Percentiles rank a stretch among this genome's conserved stretches.
phyloP scores from a whole-genome alignment of 2,113 vertebrate species.

The Meleagris gallopavo region DNA sequence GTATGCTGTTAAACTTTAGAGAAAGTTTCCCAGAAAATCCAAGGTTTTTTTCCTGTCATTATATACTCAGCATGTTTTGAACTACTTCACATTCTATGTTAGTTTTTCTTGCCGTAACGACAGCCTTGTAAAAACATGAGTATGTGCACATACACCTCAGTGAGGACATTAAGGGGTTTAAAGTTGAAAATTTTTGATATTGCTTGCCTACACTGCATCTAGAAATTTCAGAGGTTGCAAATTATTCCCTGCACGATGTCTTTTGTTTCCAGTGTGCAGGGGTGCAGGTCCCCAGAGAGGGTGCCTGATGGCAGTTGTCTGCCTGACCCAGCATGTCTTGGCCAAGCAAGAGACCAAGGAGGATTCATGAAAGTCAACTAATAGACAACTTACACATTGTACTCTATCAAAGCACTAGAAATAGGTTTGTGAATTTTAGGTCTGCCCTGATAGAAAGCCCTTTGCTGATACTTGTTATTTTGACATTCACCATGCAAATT shows the following conservation, averaged over 20 bases:
- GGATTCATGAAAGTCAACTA: neutral
- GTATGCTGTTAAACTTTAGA: neutral
- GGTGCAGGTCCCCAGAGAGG: neutral
- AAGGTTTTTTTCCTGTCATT: neutral
- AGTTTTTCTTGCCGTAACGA: neutral
- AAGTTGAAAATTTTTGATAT: neutral
- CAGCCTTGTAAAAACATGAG: neutral
- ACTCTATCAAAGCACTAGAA: neutral
- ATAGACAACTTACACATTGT: neutral
- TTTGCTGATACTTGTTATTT: neutral
- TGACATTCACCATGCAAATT: neutral
- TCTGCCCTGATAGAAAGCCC: neutral
- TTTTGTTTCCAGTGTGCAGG: neutral
- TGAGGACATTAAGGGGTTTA: neutral
- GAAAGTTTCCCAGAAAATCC: neutral
- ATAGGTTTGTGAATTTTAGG: neutral
- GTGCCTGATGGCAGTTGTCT: neutral
- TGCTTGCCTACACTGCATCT: neutral
- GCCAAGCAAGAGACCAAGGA: neutral
- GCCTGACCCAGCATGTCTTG: neutral
- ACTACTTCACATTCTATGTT: neutral
- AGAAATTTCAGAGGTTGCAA: neutral
- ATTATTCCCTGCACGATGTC: neutral
- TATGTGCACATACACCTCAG: neutral
- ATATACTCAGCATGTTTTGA: neutral